These are phyloP conservation scores for Mesocricetus auratus DNA, from an alignment of 2,113 vertebrate species.

Conservation along the genomic window DNA sequence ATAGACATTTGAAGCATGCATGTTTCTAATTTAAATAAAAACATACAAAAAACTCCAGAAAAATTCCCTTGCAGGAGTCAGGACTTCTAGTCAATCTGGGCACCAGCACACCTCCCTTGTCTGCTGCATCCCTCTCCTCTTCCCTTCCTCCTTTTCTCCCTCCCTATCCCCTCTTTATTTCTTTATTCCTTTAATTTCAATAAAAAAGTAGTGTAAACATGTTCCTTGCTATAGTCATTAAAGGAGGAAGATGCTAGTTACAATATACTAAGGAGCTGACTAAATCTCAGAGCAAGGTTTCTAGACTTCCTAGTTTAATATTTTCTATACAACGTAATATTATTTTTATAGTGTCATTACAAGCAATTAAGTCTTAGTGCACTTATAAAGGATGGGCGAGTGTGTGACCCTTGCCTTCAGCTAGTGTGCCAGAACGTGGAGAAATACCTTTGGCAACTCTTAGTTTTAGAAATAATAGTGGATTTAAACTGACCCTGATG, in stretches of 20 bases:
- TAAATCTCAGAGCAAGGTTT: not conserved
- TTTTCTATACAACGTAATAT: not conserved
- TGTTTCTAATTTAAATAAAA: too few species aligned
- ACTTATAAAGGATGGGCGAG: not conserved
- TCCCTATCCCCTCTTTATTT: too few species aligned
- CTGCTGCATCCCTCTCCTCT: not conserved
- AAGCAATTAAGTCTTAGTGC: not conserved
- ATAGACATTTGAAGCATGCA: not conserved
- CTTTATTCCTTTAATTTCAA: not conserved
- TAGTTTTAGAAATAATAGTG: not conserved
- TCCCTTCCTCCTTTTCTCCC: not conserved
- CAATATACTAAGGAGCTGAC: not conserved
- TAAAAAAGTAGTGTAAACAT: not conserved
- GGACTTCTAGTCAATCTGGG: not conserved
- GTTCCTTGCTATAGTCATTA: constrained; percentile 13
- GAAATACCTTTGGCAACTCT: not conserved
- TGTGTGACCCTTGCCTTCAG: not conserved
- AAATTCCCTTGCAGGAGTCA: not conserved
- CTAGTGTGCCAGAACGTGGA: not conserved
- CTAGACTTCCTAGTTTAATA: not conserved
- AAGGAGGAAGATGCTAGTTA: not conserved
- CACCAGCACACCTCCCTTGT: too few species aligned
- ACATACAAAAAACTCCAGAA: too few species aligned
- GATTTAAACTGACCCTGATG: not conserved
- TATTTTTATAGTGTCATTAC: not conserved